These are phyloP conservation scores for Pseudoatta argentina DNA, from an alignment of 1,140 invertebrate genomes.

Conservation along the genomic window DNA sequence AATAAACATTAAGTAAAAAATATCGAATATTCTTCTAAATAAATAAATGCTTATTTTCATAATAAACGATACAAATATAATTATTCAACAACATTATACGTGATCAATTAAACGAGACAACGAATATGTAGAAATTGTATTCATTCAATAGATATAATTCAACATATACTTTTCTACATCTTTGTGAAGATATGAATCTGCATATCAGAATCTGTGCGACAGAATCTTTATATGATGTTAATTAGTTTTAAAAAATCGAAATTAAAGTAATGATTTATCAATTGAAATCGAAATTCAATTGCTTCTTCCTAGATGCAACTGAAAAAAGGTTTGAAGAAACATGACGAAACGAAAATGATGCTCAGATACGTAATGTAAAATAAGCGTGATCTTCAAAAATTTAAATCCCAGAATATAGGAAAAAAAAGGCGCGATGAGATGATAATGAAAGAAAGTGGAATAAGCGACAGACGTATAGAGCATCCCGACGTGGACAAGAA, in stretches of 20 bases:
- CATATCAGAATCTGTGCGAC: neutral
- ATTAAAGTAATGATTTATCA: neutral
- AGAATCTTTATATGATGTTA: neutral
- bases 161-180: neutral
- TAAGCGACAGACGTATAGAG: neutral
- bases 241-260: neutral
- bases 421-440: neutral
- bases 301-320: neutral
- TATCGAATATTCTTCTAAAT: too few relatives aligned
- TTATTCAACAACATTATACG: too few relatives aligned
- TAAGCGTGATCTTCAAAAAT: neutral
- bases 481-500: neutral
- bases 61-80: too few relatives aligned
- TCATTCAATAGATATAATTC: neutral
- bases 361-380: neutral
- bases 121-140: constrained; percentile 26
- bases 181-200: neutral
- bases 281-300: neutral
- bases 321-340: neutral
- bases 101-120: neutral
- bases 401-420: neutral
- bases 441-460: neutral
- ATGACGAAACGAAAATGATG: neutral
- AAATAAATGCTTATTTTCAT: too few relatives aligned
- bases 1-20: too few relatives aligned